Evolutionary conservation across 2,797 vertebrate species (phyloP), one percentile per base, ranked within the genome.

Genomic region (Chrysocyon brachyurus): DNA sequence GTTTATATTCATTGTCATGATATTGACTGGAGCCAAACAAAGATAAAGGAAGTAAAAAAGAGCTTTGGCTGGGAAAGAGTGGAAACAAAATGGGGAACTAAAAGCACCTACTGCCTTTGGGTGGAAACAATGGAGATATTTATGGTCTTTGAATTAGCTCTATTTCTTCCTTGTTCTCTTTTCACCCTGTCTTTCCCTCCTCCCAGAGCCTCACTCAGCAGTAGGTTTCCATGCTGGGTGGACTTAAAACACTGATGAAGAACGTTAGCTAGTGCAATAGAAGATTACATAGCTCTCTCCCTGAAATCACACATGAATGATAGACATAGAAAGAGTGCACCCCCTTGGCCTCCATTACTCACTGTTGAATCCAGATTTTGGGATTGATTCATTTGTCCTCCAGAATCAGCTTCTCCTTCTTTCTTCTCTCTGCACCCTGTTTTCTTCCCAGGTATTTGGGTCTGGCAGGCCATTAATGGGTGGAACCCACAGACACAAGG

Each of bases 401-500:
- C 33, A 19, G 10, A 70, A 54, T 81, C 64, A 68, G 56, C 26
- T 61, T 93, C 78, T 79, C 57, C 36, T 83, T 56, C 57, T 64
- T 87, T 84, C 88, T 94, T 52, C 56, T 90, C 91, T 92, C 54
- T 88, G 49, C 2, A 88, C 88, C 63, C 94, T 61, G 68, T 52
- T 93, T 95, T 87, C 84, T 94, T 83, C 87, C 78, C 94, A 98
- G 97, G 96, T 98, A 97, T 98, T 96, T 96, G 91, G 93, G 90
- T 88, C 96, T 98, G 98, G 97, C 94, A 93, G 75, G 36, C 84
- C 96, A 63, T 94, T 90, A 63, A 90, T 97, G 96, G 96, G 97
- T 94, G 97, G 96, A 91, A 98, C 97, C 97, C 96, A 93, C 83
- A 96, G 93, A 97, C 98, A 98, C 97, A 98, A 97, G 98, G 97